Percentiles rank a stretch among this genome's conserved stretches.
These are phyloP conservation scores for Pollimyrus isidori DNA, from an alignment of 2,113 vertebrate genomes.

Conservation along the genomic window DNA sequence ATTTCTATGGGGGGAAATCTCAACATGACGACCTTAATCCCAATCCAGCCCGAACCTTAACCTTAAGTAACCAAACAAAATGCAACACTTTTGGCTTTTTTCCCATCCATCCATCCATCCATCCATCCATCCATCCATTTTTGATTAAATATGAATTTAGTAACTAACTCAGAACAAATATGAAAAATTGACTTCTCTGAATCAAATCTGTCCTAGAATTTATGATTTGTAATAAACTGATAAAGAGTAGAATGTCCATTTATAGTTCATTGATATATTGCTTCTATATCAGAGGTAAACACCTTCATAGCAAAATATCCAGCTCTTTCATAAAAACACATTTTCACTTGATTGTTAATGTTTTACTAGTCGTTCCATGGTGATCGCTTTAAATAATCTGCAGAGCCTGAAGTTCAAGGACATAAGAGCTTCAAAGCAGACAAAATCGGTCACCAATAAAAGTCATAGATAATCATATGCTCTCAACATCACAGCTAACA, in stretches of 20 bases:
- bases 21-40: no score
- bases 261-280: neutral
- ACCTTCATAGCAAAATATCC: neutral
- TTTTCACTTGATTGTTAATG: slow-evolving; percentile 40
- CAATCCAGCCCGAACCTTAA: no score
- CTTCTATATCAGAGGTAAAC: neutral
- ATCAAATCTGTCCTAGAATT: neutral
- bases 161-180: neutral
- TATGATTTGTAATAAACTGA: neutral
- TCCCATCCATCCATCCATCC: neutral
- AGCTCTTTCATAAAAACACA: neutral
- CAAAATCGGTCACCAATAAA: slow-evolving; percentile 30
- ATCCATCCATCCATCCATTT: neutral
- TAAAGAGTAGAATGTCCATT: neutral
- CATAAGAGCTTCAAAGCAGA: slow-evolving; percentile 35
- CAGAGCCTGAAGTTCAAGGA: slow-evolving; percentile 47
- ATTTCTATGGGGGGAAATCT: no score
- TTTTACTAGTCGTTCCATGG: slow-evolving; percentile 31
- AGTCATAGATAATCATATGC: slow-evolving; percentile 14
- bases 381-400: slow-evolving; percentile 24
- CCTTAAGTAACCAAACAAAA: no score
- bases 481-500: neutral
- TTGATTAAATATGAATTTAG: neutral
- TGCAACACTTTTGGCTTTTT: no score
- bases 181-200: neutral